Base-by-base conservation (phyloP, 2,888 invertebrate genomes). In the Congeria kusceri region DNA sequence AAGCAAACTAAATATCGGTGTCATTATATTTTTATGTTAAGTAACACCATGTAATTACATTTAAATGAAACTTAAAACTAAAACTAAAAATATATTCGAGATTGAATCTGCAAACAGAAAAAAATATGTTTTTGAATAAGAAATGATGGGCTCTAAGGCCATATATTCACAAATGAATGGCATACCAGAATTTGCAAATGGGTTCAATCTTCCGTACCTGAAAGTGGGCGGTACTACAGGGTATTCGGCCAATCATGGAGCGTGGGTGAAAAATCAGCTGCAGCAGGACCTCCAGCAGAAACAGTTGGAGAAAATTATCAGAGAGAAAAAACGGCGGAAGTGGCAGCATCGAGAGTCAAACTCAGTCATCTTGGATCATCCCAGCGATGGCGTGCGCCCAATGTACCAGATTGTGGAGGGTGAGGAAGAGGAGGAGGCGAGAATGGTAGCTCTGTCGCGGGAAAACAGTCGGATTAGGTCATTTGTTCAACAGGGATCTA, bases 371-470 rank as follows among this genome's bases (percentile, higher is more conserved):
- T 62, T 20, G 13, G 53, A 23, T 2, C 23, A 23, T 20, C 3
- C 11, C 20, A 56, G 69, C 27, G 74, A 68, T 18, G 76, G 70
- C 2, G 80, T 78, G 57, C 69, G 70, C 56, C 53, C 64, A 13
- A 73, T 83, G 13, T 80, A 83, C 67, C 68, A 80, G 61, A 80
- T 80, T 20, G 69, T 69, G 5, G 83, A 83, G 59, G 67, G 65
- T 32, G 83, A 80, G 39, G 80, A 81, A 28, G 71, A 61, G n/a
- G 69, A 73, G 4, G 68, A 67, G 27, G 25, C 20, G 15, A 73
- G 63, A 32, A 28, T 64, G 15, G 63, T 63, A n/a, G 15, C 15
- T 7, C n/a, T 64, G 9, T 23, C 23, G 23, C 20, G 53, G 53
- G 53, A 53, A 53, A 53, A 53, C 25, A 53, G 53, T 53, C 53